Evolutionary conservation across 2,888 invertebrate genomes (phyloP), one percentile per base, ranked within the genome.

Genomic region (Lasioglossum morio): DNA sequence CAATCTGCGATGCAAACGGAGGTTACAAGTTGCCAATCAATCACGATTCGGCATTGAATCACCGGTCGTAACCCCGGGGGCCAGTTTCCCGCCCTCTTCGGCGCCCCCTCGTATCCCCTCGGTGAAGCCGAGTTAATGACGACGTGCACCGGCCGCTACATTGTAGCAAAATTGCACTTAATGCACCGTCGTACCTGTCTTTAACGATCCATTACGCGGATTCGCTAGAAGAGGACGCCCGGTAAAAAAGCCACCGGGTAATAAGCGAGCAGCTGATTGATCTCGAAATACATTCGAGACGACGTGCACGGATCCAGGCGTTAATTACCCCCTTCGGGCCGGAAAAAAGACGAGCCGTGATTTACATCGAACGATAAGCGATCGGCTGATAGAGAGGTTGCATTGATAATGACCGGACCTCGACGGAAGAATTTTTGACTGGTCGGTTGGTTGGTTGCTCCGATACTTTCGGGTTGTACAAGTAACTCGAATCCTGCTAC

Each of bases 1-100:
- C 63, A 78, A 81, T 85, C 77, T 86, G 83, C 87, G 91, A 93
- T 94, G 94, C 92, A 92, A 94, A 93, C 89, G 91, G 91, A 94
- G 94, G 94, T 94, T 94, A 94, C 91, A 92, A 93, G 93, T 93
- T 93, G 93, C 92, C 94, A 91, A 94, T 94, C 94, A 94, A 94
- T 94, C 94, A 94, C 87, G 88, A 87, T 92, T 93, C 92, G 94
- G 92, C 94, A 94, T 94, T 94, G 94, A 94, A 94, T 93, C 91
- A 84, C 77, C 77, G 83, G 81, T 90, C 91, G 88, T 91, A 92
- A 92, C 91, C 91, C 79, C 89, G 70, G 83, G 73, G 86, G 83
- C 84, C 66, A 77, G 73, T 75, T 79, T 82, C 69, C 79, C 66
- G 37, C 48, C 34, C 60, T 75, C 43, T 27, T 53, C 66, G 30